Evolutionary conservation across 2,888 invertebrate genomes (phyloP), one percentile per base, ranked within the genome.

Genomic region (Pseudococcus viburni): DNA sequence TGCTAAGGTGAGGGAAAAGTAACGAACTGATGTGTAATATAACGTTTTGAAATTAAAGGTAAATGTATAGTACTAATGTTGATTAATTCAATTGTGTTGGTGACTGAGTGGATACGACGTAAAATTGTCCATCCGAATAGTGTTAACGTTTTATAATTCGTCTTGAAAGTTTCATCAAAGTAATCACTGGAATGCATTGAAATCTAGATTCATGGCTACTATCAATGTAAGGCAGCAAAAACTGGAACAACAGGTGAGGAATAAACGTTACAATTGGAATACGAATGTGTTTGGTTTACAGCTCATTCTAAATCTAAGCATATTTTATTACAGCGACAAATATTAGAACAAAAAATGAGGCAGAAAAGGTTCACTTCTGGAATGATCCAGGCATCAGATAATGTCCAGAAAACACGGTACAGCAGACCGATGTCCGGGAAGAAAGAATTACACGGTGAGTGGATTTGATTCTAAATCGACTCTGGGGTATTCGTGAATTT

Each of bases 261-360:
- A n/a, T 84, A 15, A 22, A 88, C 26, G 33, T 33, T 80, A 77
- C n/a, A 15, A 55, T 7, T 73, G 3, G 12, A 68, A 19, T n/a
- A 46, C 8, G 7, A 26, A 87, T 42, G 9, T 11, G 9, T 64
- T 64, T 11, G 9, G 9, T 22, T 1, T 64, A 64, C 8, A 42
- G 42, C 5, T 84, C 17, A 84, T 48, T 39, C n/a, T 15, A 7
- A 22, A 48, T 46, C 48, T 1, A 83, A 1, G n/a, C 11, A n/a
- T 48, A 22, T 42, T 26, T 46, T 73, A 90, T 90, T 83, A 91
- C 91, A 97, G 96, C 94, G 96, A 90, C 96, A 96, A 92, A 91
- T 97, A 90, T 95, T 97, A 94, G 96, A 97, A 91, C 96, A 96
- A 91, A 97, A 97, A 92, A 96, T 97, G 94, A 95, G 95, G 90